phyloP scores from a whole-genome alignment of 2,888 invertebrate genomes.

The Protonemura montana region DNA sequence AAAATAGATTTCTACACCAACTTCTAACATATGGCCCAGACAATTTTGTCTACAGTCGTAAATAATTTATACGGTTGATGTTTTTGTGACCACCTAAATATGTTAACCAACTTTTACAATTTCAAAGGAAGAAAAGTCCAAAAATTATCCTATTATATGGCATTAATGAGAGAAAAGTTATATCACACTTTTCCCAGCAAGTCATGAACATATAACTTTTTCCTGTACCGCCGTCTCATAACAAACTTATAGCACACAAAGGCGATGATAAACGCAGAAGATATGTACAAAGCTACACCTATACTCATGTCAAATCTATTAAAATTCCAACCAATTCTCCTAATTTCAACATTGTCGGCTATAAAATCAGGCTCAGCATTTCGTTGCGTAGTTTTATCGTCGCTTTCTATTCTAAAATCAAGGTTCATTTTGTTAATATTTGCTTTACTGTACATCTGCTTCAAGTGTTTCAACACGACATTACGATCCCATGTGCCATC shows the following conservation, averaged over 20 bases:
- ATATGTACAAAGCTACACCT: constrained; percentile 77
- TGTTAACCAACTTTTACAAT: neutral
- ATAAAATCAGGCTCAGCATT: constrained; percentile 20
- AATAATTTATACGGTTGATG: neutral
- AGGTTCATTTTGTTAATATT: constrained; percentile 50
- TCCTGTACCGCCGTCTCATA: constrained; percentile 73
- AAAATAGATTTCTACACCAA: neutral
- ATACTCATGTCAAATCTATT: constrained; percentile 77
- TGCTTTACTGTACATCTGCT: constrained; percentile 61
- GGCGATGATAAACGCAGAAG: constrained; percentile 77
- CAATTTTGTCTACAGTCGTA: neutral
- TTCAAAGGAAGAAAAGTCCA: neutral
- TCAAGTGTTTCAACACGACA: constrained; percentile 71
- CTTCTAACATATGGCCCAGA: neutral
- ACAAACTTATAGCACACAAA: constrained; percentile 80
- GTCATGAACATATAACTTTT: constrained; percentile 76
- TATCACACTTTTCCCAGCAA: constrained; percentile 75
- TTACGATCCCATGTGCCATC: constrained; percentile 69
- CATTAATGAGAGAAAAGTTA: neutral
- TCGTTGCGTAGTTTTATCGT: neutral
- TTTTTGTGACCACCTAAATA: too few relatives aligned
- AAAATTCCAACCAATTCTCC: constrained; percentile 62
- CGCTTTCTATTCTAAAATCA: constrained; percentile 46
- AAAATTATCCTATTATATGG: neutral
- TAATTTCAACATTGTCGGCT: constrained; percentile 31